Evolutionary conservation across 2,113 vertebrate species (phyloP).

Genomic region (Chionis minor): DNA sequence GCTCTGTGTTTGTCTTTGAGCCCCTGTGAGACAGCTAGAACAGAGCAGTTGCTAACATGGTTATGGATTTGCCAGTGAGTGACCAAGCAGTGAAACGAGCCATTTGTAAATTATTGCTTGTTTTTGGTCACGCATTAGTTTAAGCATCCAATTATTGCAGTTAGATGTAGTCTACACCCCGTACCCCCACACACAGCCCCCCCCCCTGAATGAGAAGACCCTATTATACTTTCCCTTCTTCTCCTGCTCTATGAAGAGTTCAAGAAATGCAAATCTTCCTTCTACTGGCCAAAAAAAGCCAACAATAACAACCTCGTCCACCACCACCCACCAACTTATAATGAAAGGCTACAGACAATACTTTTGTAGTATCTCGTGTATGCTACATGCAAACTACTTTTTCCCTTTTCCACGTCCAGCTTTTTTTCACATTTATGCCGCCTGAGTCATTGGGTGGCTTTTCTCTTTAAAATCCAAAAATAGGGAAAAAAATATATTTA

Average conservation of each 20-base stretch:
- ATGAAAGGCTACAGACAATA: not conserved
- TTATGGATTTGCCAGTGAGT: rapidly evolving
- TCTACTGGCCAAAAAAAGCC: not conserved
- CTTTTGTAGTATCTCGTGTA: not conserved
- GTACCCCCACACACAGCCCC: rapidly evolving
- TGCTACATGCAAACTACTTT: not conserved
- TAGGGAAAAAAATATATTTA: not conserved
- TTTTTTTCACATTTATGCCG: not conserved
- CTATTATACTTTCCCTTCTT: not conserved
- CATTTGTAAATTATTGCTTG: constrained; percentile 39
- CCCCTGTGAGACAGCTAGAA: not conserved
- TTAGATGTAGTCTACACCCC: not conserved
- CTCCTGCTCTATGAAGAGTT: not conserved
- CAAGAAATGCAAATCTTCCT: not conserved
- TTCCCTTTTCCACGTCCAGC: not conserved
- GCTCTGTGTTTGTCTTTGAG: not conserved
- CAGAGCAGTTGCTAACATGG: not conserved
- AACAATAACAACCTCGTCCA: not conserved
- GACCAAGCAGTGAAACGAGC: not conserved
- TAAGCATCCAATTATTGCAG: constrained; percentile 26
- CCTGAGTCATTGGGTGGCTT: not conserved
- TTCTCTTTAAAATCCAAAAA: not conserved
- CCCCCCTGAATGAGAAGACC: not conserved
- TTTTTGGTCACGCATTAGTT: not conserved
- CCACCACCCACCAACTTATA: not conserved